Conservation (phyloP, 2,797 vertebrate genomes). For the Botia kubotai region DNA sequence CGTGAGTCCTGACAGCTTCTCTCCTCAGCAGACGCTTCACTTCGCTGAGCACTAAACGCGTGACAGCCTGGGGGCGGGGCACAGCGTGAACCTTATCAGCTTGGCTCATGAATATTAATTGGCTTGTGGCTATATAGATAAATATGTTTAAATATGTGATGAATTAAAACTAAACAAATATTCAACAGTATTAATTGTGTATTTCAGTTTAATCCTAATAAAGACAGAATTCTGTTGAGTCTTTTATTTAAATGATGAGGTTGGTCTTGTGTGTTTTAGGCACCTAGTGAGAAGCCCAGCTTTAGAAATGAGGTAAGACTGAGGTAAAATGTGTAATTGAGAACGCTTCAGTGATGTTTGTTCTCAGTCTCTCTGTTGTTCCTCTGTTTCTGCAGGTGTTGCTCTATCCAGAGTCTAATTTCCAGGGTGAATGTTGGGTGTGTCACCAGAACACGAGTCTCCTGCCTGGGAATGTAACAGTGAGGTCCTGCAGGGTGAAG, state of each 20-base stretch:
- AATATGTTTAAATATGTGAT: not conserved
- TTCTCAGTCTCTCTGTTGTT: not conserved
- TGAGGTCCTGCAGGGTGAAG: constrained; percentile 84
- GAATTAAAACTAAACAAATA: not conserved
- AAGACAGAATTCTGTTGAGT: not conserved
- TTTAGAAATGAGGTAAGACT: constrained; percentile 28
- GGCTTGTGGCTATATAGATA: not conserved
- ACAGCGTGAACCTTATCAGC: not conserved
- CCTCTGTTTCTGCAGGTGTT: constrained; percentile 79
- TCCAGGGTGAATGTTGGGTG: constrained; percentile 79
- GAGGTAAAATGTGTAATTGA: not conserved
- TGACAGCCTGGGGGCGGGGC: not conserved
- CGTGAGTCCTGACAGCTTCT: constrained; percentile 68
- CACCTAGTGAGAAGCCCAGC: constrained; percentile 1
- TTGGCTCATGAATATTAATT: not conserved
- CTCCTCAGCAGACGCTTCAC: not conserved
- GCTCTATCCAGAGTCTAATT: constrained; percentile 85
- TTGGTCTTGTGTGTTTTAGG: constrained; percentile 25
- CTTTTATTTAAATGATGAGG: not conserved
- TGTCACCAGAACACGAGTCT: constrained; percentile 73
- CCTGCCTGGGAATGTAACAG: constrained; percentile 69
- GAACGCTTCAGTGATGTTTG: not conserved
- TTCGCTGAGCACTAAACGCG: not conserved
- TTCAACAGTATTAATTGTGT: not conserved
- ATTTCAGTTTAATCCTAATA: not conserved